Evolutionary conservation across 1,140 invertebrate species (phyloP), one percentile per base, ranked within the genome.

Genomic region (Ceratosolen solmsi): DNA sequence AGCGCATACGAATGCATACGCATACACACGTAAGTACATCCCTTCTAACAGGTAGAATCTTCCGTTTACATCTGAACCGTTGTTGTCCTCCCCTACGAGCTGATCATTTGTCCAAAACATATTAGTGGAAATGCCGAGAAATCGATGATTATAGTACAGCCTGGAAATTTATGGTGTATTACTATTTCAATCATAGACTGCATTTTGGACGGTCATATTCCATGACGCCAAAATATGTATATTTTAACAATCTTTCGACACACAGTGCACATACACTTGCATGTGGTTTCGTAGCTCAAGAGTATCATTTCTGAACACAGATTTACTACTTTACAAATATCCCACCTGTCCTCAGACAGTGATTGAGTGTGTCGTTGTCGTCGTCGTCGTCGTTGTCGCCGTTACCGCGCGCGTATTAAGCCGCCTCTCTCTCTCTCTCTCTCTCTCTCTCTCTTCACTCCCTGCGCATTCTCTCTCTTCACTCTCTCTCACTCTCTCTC

Each of bases 11-110:
- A 33, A 36, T 3, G 3, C 2, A 11, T 30, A 2, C 4, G 33
- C 5, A 11, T 20, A 38, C 4, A 68, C 4, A n/a, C 63, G 27
- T n/a, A 20, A 20, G 8, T n/a, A 22, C 3, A 22, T 54, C 27
- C 8, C 49, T 11, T 1, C 25, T 27, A 73, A 73, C 73, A 75
- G 73, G 51, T 74, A 74, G 27, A 74, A 74, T 56, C n/a, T 13
- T 13, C 60, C 60, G 60, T n/a, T 65, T 30, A 4, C 30, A 68
- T 68, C 20, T 68, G 36, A 33, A 68, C 33, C 63, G 17, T 20
- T 4, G 15, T 27, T 60, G 25, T 74, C 30, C 49, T 30, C 71
- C 30, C 71, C 72, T 9, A 75, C 54, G 36, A 60, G 9, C 7
- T n/a, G 33, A 38, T 76, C 38, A 11, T 76, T 58, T 33, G 22